Base-by-base conservation (phyloP, 2,888 invertebrate genomes). In the Vanessa cardui region DNA sequence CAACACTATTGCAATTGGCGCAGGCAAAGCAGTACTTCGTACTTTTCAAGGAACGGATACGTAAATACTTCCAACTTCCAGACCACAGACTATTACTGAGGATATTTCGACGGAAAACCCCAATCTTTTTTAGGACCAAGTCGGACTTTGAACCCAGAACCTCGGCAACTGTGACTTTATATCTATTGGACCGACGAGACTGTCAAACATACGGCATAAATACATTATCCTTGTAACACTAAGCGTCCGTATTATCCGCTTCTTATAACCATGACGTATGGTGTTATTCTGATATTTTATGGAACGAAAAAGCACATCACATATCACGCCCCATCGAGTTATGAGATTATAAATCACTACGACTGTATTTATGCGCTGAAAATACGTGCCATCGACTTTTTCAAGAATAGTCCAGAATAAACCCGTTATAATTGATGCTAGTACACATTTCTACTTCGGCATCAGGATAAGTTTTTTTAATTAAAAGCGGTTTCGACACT, bases 271-370 rank as follows among this genome's bases (percentile, higher is more conserved):
- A 65, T 72, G 72, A 72, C 67, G 49, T 72, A 69, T 72, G 67
- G 67, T 62, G 67, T 70, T 69, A 68, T 72, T 72, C 67, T 65
- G 65, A 72, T 72, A 72, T 50, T 72, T 72, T 72, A 72, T 72
- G 70, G 72, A 59, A 44, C 31, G 58, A 56, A 49, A 58, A 18
- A 60, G 71, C 64, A 62, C 62, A 70, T 72, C 67, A 62, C 72
- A 68, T 72, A 72, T 72, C 70, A 72, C 58, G 44, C 44, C 64
- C 72, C 65, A 70, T 72, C 67, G 67, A 68, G 72, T 72, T 72
- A 72, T 72, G 72, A 70, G 72, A 62, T 52, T 49, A 67, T 72
- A 72, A 72, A 72, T 72, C 70, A 66, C 21, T 31, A 58, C 45
- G 26, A 26, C 26, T 26, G 62, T 62, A 64, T 69, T 69, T 69